Evolutionary conservation across 1,140 invertebrate genomes (phyloP).

Genomic region (Leptestheria dahalacensis): DNA sequence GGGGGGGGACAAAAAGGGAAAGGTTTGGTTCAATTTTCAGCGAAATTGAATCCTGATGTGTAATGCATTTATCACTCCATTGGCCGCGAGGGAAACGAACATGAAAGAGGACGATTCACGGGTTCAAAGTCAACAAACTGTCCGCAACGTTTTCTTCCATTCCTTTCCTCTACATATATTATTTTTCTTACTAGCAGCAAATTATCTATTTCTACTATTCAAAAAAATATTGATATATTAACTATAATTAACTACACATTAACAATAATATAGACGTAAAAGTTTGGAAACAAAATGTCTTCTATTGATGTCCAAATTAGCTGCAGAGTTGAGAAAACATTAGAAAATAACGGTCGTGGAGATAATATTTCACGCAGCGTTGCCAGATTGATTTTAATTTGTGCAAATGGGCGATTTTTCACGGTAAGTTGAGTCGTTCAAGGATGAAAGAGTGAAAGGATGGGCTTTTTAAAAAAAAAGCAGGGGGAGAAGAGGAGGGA

Average conservation of each 20-base stretch:
- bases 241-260: no score
- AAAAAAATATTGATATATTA: no score
- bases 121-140: background rate
- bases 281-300: no score
- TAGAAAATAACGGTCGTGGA: no score
- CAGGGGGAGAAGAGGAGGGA: no score
- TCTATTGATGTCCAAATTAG: no score
- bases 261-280: no score
- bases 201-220: background rate
- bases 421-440: no score
- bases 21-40: background rate
- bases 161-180: background rate
- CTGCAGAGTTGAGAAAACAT: no score
- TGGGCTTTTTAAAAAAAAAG: no score
- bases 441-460: background rate
- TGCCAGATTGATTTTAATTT: background rate
- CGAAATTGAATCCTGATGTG: background rate
- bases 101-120: background rate
- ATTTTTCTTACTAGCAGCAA: background rate
- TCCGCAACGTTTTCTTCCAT: no score
- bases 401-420: background rate
- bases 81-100: background rate
- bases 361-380: background rate
- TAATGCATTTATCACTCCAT: background rate
- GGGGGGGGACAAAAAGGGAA: no score